These are phyloP conservation scores for Platerodrilus igneus DNA, from an alignment of 2,888 invertebrate species.

Conservation along the genomic window DNA sequence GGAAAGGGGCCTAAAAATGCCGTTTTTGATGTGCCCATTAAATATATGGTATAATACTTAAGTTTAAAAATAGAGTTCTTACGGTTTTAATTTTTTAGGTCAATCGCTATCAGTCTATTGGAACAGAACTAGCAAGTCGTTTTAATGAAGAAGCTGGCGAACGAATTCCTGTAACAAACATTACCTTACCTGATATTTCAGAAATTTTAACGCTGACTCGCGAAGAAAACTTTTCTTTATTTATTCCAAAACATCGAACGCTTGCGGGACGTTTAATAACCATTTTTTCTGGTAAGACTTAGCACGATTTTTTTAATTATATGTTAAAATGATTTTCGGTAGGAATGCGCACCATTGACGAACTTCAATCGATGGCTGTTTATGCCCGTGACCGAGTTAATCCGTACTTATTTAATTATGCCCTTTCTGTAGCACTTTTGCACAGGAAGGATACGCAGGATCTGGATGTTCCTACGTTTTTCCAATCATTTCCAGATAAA, in stretches of 20 bases:
- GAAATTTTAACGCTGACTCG: conserved; percentile 55
- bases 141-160: conserved; percentile 54
- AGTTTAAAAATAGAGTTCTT: background rate
- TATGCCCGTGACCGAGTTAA: conserved; percentile 71
- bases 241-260: conserved; percentile 64
- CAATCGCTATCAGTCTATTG: conserved; percentile 54
- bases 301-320: background rate
- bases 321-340: conserved; percentile 21
- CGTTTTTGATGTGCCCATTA: conserved; percentile 57
- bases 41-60: conserved; percentile 55
- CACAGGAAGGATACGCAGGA: conserved; percentile 69
- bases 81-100: conserved; percentile 39
- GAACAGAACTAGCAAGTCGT: conserved; percentile 56
- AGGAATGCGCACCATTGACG: conserved; percentile 67
- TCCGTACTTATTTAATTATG: conserved; percentile 75
- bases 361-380: conserved; percentile 64
- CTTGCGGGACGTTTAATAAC: conserved; percentile 68
- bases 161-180: conserved; percentile 54
- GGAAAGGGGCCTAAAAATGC: conserved; percentile 62
- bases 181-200: conserved; percentile 54
- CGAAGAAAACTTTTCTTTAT: conserved; percentile 67
- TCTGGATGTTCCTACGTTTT: conserved; percentile 66
- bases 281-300: conserved; percentile 58
- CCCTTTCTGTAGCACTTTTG: conserved; percentile 68
- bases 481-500: conserved; percentile 76